These are phyloP conservation scores for Pinctada fucata DNA, from an alignment of 2,888 invertebrate genomes.

Conservation along the genomic window DNA sequence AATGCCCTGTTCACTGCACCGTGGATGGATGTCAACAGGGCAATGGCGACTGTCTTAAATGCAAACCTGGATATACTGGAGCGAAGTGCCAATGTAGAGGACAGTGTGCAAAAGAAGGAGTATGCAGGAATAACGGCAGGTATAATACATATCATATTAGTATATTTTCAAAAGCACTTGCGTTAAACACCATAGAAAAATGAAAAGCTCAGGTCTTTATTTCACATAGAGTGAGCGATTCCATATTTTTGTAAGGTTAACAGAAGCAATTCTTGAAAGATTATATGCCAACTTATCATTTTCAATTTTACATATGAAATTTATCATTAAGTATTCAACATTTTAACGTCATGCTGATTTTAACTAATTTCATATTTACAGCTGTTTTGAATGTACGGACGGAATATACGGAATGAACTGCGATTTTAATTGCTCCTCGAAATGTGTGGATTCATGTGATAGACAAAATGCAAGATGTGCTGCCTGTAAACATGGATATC, in stretches of 20 bases:
- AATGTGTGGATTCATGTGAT: constrained; percentile 48
- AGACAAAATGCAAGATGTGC: constrained; percentile 31
- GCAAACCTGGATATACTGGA: constrained; percentile 42
- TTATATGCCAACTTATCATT: too few relatives aligned
- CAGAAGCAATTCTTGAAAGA: too few relatives aligned
- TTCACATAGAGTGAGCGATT: too few relatives aligned
- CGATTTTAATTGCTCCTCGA: constrained; percentile 8
- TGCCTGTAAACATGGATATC: constrained; percentile 42
- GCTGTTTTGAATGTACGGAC: constrained; percentile 35
- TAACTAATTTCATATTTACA: background rate
- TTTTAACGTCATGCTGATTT: too few relatives aligned
- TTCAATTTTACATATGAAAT: too few relatives aligned
- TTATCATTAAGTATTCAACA: too few relatives aligned
- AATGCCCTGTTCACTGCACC: constrained; percentile 45
- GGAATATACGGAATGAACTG: constrained; percentile 35
- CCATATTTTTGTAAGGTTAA: too few relatives aligned
- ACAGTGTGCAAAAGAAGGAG: constrained; percentile 42
- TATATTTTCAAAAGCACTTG: too few relatives aligned
- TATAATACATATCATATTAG: background rate
- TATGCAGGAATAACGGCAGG: constrained; percentile 33
- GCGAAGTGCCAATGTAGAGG: constrained; percentile 41
- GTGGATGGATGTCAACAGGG: constrained; percentile 35
- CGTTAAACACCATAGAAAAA: too few relatives aligned
- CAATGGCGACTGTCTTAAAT: constrained; percentile 40
- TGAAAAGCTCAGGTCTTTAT: too few relatives aligned